Base-by-base conservation (phyloP, 2,797 vertebrate genomes). In the Cuculus canorus region DNA sequence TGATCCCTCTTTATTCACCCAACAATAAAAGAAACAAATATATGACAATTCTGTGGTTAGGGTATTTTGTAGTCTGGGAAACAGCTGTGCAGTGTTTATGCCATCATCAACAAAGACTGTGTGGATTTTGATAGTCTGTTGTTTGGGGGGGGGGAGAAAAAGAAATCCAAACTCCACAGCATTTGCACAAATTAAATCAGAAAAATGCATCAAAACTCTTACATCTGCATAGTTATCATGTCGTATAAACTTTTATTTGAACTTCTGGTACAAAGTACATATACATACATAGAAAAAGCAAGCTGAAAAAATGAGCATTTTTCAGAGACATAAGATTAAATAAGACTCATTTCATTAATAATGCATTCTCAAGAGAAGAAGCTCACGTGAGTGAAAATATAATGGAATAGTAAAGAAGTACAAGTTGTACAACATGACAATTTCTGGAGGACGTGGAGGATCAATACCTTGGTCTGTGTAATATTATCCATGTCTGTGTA, bases 381-480 rank as follows among this genome's bases (percentile, higher is more conserved):
- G 23, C 13, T 35, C 11, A 27, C 85, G 23, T 63, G 63, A 72
- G 56, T 41, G 54, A 72, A 73, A 93, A 65, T 15, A 52, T 76
- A 30, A 50, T 89, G 64, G 24, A 60, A 66, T 21, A 57, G 50
- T 56, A 47, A 77, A 93, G 52, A 88, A 92, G 43, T 70, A 66
- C 13, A 91, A 84, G 68, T 50, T 92, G 21, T 25, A 77, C 53
- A 54, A 78, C 52, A 66, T 65, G 77, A 77, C 70, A 73, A 82
- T 91, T 92, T 95, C 71, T 88, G 37, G 35, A 93, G 35, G 25
- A 93, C 17, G 24, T 78, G 35, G 5, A 13, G 92, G 59, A 96
- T 93, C 86, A 81, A 48, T 91, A 88, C 11, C 23, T 54, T 86
- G 30, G 17, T 82, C 70, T 64, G 14, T 85, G 79, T 66, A 92